Base-by-base conservation (phyloP, 2,797 vertebrate species). In the Cossypha heuglini region DNA sequence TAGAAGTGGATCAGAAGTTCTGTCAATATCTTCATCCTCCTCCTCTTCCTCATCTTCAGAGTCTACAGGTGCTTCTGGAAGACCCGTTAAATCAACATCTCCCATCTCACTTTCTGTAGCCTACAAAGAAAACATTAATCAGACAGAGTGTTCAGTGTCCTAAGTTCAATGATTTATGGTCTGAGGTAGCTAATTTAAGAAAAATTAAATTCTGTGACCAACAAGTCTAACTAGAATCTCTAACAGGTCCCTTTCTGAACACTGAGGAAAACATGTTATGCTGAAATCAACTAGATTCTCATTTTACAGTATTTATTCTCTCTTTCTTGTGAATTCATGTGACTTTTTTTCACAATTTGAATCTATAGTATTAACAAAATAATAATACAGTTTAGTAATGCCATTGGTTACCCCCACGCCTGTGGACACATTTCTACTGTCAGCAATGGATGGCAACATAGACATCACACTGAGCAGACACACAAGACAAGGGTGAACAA, bases 41-140 rank as follows among this genome's bases (percentile, higher is more conserved):
- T 99, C 99, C 28, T 99, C 99, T 35, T 99, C 99, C 66, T 99
- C 99, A 97, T 99, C 99, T 94, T 99, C 99, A 29, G 99, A 99
- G 98, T 99, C 99, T 75, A 99, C 99, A 29, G 99, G 98, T 52
- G 99, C 99, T 97, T 99, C 99, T 5, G 99, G 99, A 55, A 99
- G 99, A 54, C 99, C 99, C 2, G 99, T 99, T 91, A 99, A 98
- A 98, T 99, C 99, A 86, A 99, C 98, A 80, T 99, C 99, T 87
- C 99, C 99, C 94, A 99, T 98, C 91, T 99, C 99, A 76, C 99
- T 99, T 97, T 99, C 99, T 17, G 99, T 99, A 90, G 99, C 99
- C 99, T 99, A 95, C 14, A 92, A 64, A 95, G 68, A 94, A 96
- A 88, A 97, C 37, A 94, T 6, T 35, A 46, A 72, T 29, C 64